phyloP scores from a whole-genome alignment of 2,888 invertebrate genomes.

The Drosophila flavopinicola region DNA sequence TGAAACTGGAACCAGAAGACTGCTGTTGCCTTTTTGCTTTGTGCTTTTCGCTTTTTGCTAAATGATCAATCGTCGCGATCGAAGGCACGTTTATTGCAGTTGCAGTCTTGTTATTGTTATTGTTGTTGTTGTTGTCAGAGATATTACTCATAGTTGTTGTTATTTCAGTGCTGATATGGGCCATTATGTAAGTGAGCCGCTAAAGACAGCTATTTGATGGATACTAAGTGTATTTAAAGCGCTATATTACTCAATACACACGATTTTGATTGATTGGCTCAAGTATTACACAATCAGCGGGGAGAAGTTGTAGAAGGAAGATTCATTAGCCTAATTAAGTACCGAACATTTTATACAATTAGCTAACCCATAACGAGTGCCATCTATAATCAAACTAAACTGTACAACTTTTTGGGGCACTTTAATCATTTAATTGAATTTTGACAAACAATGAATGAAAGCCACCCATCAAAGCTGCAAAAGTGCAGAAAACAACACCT shows the following conservation, averaged over 20 bases:
- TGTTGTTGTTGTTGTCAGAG: constrained; percentile 24
- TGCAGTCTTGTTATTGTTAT: constrained; percentile 7
- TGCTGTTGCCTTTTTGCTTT: constrained; percentile 19
- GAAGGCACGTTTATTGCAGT: constrained; percentile 60
- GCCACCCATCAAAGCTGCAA: constrained; percentile 14
- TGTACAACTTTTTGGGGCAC: constrained; percentile 39
- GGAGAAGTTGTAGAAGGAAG: constrained; percentile 9
- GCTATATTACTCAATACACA: background rate
- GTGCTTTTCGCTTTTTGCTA: constrained; percentile 39
- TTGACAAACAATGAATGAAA: constrained; percentile 38
- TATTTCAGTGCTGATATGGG: constrained; percentile 42
- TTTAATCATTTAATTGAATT: constrained; percentile 75
- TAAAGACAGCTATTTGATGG: constrained; percentile 26
- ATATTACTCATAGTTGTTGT: constrained; percentile 54
- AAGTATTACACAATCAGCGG: constrained; percentile 17
- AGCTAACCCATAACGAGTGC: constrained; percentile 32
- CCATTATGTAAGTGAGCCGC: constrained; percentile 60
- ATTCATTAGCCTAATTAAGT: constrained; percentile 53
- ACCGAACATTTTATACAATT: constrained; percentile 43
- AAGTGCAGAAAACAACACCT: constrained; percentile 42
- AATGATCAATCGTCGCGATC: constrained; percentile 82
- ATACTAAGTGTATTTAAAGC: constrained; percentile 15
- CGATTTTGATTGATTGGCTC: constrained; percentile 31
- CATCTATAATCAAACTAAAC: constrained; percentile 40
- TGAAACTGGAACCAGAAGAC: constrained; percentile 28